Evolutionary conservation across 2,797 vertebrate genomes (phyloP), one percentile per base, ranked within the genome.

Genomic region (Psittacula echo): DNA sequence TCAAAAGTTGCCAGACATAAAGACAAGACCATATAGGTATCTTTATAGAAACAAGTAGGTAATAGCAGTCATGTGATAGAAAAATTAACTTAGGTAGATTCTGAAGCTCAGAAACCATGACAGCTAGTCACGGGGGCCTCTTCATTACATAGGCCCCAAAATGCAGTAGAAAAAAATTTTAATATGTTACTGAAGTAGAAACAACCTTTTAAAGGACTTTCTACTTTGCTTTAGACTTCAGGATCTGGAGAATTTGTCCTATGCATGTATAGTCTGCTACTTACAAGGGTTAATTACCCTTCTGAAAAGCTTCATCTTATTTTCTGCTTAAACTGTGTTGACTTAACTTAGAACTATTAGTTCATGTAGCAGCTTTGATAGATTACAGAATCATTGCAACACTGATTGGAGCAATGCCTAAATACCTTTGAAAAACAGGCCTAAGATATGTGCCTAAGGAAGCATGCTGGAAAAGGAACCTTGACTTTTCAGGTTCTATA

Each of bases 371-470:
- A 95, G 48, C 86, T 92, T 95, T 96, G 95, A 95, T 56, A 95
- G 94, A 94, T 94, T 93, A 93, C 86, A 73, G 92, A 92, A 95
- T 73, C 81, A 42, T 97, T 97, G 93, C 96, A 92, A 95, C 90
- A 95, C 77, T 82, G 86, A 87, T 75, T 96, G 96, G 90, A 97
- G 64, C 74, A 94, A 66, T 92, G 93, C 86, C 93, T 93, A 95
- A 96, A 90, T 85, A 87, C 74, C 61, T 94, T 64, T 89, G 71
- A 71, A 87, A 93, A 95, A 85, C 84, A 93, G 67, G 44, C 47
- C 64, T 82, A 64, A 91, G 37, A 67, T 73, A n/a, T 76, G 47
- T 61, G 60, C 65, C 67, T 81, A 87, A 74, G 61, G 48, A 95
- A 68, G 47, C 41, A 27, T 87, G 44, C n/a, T 13, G 48, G 65